phyloP scores from a whole-genome alignment of 2,888 invertebrate species.

The Ischnus inquisitorius region DNA sequence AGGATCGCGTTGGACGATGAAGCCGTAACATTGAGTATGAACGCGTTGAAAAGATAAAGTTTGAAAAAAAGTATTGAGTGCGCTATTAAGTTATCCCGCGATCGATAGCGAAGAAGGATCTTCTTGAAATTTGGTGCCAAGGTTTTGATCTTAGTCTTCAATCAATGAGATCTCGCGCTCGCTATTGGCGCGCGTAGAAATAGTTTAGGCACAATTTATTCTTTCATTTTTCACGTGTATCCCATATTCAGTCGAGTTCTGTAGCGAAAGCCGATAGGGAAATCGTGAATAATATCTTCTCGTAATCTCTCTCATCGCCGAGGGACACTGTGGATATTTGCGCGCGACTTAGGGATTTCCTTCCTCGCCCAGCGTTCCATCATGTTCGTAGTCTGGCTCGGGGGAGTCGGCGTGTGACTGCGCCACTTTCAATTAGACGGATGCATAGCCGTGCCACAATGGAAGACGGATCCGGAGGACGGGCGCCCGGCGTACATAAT shows the following conservation, averaged over 20 bases:
- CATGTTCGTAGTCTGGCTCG: neutral
- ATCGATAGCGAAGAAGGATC: too few species aligned
- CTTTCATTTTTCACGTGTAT: neutral
- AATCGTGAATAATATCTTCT: slow-evolving; percentile 12
- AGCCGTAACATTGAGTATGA: too few species aligned
- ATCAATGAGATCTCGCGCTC: too few species aligned
- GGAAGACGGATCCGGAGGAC: slow-evolving; percentile 27
- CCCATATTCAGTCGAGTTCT: neutral
- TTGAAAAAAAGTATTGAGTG: neutral
- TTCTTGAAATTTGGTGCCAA: too few species aligned
- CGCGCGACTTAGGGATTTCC: neutral
- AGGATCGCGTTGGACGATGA: too few species aligned
- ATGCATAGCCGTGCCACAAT: slow-evolving; percentile 68
- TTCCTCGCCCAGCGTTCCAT: neutral
- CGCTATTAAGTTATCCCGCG: too few species aligned
- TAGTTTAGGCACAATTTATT: neutral
- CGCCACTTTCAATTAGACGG: slow-evolving; percentile 75
- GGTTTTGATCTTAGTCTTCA: too few species aligned
- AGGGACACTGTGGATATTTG: slow-evolving; percentile 1
- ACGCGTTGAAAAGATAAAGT: neutral
- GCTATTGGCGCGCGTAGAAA: too few species aligned
- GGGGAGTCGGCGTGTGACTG: slow-evolving; percentile 30
- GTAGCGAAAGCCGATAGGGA: neutral
- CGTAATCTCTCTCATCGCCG: neutral
- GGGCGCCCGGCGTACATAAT: neutral